Evolutionary conservation across 2,113 vertebrate species (phyloP).

Genomic region (Daphoenositta chrysoptera): DNA sequence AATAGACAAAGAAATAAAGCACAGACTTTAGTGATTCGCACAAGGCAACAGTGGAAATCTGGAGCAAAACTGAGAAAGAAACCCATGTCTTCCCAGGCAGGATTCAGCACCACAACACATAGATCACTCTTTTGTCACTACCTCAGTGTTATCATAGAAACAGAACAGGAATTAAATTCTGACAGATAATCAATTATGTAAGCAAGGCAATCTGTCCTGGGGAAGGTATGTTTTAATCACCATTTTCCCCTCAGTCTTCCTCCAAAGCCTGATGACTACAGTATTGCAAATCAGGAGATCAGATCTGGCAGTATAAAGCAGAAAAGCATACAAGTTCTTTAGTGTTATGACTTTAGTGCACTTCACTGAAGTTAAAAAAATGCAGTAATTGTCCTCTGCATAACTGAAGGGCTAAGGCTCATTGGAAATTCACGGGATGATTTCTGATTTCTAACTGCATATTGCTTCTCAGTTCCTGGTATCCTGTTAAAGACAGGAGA

Average conservation of each 20-base stretch:
- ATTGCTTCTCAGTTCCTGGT: not conserved
- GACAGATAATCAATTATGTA: not conserved
- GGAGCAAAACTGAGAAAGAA: not conserved
- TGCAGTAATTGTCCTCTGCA: not conserved
- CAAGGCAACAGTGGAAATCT: not conserved
- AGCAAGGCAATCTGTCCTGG: not conserved
- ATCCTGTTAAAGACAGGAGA: not conserved
- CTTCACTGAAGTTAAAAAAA: not conserved
- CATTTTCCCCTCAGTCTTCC: not conserved
- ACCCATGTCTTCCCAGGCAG: not conserved
- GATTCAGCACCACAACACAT: not conserved
- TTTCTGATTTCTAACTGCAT: not conserved
- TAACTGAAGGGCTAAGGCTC: not conserved
- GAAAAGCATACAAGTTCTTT: not conserved
- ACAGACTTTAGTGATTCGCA: not conserved
- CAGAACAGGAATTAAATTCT: not conserved
- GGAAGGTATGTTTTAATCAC: not conserved
- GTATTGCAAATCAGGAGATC: not conserved
- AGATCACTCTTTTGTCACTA: not conserved
- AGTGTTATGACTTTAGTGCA: not conserved
- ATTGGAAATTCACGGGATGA: not conserved
- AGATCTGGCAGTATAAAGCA: not conserved
- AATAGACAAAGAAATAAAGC: not conserved
- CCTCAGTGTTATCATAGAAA: not conserved
- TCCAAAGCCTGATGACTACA: not conserved